A percentile compares a stretch with the other conserved stretches of the same genome.
Evolutionary conservation across 2,113 vertebrate genomes (phyloP).

Genomic region (Equus quagga): DNA sequence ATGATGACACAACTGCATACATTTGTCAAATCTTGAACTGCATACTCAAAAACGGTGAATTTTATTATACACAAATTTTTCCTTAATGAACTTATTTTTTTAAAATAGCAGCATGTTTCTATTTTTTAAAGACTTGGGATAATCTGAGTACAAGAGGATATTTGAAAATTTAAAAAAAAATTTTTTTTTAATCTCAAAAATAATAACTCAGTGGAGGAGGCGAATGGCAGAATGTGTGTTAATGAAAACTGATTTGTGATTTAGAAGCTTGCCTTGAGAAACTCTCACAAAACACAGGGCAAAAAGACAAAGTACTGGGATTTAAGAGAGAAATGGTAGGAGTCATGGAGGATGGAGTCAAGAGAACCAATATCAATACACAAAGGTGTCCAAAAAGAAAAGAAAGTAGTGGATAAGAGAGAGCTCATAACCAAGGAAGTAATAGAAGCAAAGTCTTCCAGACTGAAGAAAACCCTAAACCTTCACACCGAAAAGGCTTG

Average conservation of each 20-base stretch:
- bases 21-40: neutral
- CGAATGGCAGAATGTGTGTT: neutral
- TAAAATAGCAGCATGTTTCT: neutral
- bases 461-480: neutral
- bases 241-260: neutral
- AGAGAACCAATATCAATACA: neutral
- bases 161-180: too few relatives aligned
- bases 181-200: neutral
- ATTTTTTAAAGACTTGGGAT: neutral
- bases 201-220: neutral
- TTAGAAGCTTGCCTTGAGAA: slow-evolving; percentile 2
- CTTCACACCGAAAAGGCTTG: neutral
- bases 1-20: neutral
- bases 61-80: neutral
- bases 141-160: neutral
- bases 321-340: neutral
- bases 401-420: neutral
- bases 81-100: neutral
- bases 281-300: neutral
- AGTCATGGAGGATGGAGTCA: neutral
- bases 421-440: neutral
- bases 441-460: neutral
- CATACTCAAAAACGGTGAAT: neutral
- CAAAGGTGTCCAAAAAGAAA: neutral
- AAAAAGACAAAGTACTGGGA: neutral